Percentiles rank a stretch among this genome's conserved stretches.
Evolutionary conservation across 2,888 invertebrate species (phyloP).

Genomic region (Catonia carolina): DNA sequence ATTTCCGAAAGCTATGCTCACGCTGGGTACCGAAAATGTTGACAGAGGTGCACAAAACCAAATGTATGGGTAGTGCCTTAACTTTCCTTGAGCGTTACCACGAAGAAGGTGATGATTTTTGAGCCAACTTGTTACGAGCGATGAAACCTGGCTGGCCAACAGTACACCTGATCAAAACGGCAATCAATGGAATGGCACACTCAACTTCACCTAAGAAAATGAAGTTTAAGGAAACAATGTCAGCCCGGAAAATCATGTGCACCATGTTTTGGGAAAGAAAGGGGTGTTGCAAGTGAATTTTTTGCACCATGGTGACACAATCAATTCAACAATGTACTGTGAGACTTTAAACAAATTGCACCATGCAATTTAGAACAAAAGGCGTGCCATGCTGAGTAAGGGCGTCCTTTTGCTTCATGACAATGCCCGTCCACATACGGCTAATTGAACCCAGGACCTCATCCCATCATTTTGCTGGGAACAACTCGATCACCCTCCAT

Average conservation of each 20-base stretch:
- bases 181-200: conserved; percentile 27
- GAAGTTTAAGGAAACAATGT: conserved; percentile 27
- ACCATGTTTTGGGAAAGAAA: conserved; percentile 33
- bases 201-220: conserved; percentile 22
- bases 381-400: conserved; percentile 28
- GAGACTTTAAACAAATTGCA: conserved; percentile 26
- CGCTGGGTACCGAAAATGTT: conserved; percentile 32
- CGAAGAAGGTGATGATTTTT: conserved; percentile 31
- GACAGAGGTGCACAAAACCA: conserved; percentile 30
- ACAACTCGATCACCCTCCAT: conserved; percentile 25
- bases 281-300: conserved; percentile 29
- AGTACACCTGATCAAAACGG: conserved; percentile 27
- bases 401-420: conserved; percentile 27
- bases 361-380: conserved; percentile 24
- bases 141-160: conserved; percentile 26
- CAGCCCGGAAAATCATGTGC: conserved; percentile 32
- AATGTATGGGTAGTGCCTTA: conserved; percentile 18
- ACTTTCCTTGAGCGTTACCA: conserved; percentile 31
- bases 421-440: conserved; percentile 29
- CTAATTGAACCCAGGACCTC: conserved; percentile 20
- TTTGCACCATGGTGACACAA: conserved; percentile 24
- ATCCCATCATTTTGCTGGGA: conserved; percentile 27
- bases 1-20: conserved; percentile 31
- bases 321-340: conserved; percentile 26
- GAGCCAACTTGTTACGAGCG: conserved; percentile 25